Evolutionary conservation across 2,797 vertebrate species (phyloP).

Genomic region (Macropus fuliginosus): DNA sequence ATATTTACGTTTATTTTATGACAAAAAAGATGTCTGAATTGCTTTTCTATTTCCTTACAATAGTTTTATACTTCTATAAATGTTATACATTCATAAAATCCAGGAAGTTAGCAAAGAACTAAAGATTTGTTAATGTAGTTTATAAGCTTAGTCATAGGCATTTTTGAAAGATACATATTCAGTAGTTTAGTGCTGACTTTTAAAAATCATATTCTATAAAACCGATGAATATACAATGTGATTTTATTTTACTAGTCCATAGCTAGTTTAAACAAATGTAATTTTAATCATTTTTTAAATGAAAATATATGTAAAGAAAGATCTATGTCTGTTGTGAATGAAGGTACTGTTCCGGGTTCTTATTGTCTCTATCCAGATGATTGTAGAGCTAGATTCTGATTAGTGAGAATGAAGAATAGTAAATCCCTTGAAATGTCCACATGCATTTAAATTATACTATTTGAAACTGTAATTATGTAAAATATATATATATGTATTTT

Average conservation of each 20-base stretch:
- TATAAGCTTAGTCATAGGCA: slow-evolving; percentile 65
- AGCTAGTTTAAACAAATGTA: not conserved
- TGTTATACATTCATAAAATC: slow-evolving; percentile 59
- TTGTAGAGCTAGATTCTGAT: not conserved
- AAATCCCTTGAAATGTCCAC: not conserved
- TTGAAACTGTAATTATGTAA: not conserved
- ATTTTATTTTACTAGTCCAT: not conserved
- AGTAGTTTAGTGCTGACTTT: slow-evolving; percentile 61
- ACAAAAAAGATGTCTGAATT: slow-evolving; percentile 55
- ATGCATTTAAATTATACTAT: not conserved
- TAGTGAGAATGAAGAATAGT: not conserved
- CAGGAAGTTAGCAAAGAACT: slow-evolving; percentile 71
- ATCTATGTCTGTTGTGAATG: not conserved
- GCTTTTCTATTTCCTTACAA: slow-evolving; percentile 10
- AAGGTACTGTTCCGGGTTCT: not conserved
- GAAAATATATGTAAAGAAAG: not conserved
- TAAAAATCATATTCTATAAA: slow-evolving; percentile 56
- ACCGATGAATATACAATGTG: not conserved
- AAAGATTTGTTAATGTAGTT: slow-evolving; percentile 72
- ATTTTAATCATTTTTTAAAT: fast-evolving
- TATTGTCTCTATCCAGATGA: not conserved
- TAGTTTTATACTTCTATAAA: slow-evolving; percentile 56
- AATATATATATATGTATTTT: not conserved
- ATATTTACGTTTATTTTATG: slow-evolving; percentile 37
- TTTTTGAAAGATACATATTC: slow-evolving; percentile 62